phyloP scores from a whole-genome alignment of 2,113 vertebrate genomes.

The Prunella himalayana region DNA sequence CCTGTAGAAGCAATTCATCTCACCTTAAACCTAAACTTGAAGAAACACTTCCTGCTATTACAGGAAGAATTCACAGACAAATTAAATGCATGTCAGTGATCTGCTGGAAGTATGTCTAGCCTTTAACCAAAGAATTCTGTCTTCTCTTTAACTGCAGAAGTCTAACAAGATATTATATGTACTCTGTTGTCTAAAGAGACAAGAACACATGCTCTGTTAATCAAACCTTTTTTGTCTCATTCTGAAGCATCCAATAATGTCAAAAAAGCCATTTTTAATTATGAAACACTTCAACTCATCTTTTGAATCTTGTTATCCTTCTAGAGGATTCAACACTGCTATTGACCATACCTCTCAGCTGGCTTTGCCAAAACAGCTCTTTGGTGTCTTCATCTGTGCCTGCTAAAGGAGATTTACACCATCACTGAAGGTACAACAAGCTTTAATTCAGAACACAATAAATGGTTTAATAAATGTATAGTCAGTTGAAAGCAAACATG shows the following conservation, averaged over 20 bases:
- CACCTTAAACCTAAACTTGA: background rate
- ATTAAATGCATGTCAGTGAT: background rate
- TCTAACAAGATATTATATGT: background rate
- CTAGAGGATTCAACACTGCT: background rate
- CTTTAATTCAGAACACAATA: background rate
- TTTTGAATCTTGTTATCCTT: background rate
- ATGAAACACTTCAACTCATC: background rate
- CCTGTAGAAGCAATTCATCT: background rate
- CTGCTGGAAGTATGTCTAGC: background rate
- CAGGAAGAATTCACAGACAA: no score
- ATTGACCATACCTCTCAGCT: background rate
- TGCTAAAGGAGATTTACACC: background rate
- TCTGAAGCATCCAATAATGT: slow-evolving; percentile 6
- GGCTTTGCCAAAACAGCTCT: background rate
- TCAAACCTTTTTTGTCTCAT: background rate
- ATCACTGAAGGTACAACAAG: background rate
- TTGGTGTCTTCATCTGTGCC: background rate
- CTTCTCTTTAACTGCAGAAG: background rate
- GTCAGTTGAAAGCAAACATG: background rate
- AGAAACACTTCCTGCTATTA: background rate
- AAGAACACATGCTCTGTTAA: background rate
- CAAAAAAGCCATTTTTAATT: slow-evolving; percentile 21
- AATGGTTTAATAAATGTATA: accelerated
- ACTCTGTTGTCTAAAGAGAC: background rate
- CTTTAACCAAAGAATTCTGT: background rate